Base-by-base conservation (phyloP, 1,140 invertebrate species). In the Galleria mellonella region DNA sequence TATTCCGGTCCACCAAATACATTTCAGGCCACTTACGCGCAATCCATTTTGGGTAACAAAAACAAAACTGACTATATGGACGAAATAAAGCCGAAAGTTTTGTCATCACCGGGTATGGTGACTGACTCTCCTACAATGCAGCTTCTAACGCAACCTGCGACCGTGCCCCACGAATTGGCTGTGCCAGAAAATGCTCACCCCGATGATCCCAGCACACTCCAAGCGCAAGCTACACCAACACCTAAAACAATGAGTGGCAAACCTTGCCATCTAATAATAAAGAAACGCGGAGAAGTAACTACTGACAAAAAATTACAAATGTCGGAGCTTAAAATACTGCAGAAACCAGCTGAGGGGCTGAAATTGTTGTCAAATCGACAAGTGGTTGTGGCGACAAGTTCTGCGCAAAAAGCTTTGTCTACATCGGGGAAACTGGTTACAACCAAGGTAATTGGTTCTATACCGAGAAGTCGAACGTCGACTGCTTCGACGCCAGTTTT, bases 11-110 rank as follows among this genome's bases (percentile, higher is more conserved):
- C 76, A 0, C 78, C 77, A 9, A 73, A 72, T 15, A 70, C 77
- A 9, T 87, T 85, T 57, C 86, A 87, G 51, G 82, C 82, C 9
- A 84, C 67, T 43, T 87, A 86, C 40, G 78, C 81, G 32, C 77
- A 86, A 52, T 78, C 83, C n/a, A 55, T 85, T 46, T 53, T 83
- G 51, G 70, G 73, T 13, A 65, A 49, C 38, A 76, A 79, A 55
- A 54, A 53, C 9, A 78, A 77, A 43, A 47, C 61, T 1, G 81
- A 86, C 28, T 83, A 73, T 30, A 55, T 77, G 31, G 72, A 75
- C 32, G 85, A 87, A 40, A 55, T 73, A 4, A 87, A 86, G 46
- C 55, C 71, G 4, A 77, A 76, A 58, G 51, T 76, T 6, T 48
- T 76, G 15, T 66, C 76, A 5, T 73, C 84, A 11, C 67, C 76